phyloP scores from a whole-genome alignment of 1,140 invertebrate genomes.

The Apis florea region DNA sequence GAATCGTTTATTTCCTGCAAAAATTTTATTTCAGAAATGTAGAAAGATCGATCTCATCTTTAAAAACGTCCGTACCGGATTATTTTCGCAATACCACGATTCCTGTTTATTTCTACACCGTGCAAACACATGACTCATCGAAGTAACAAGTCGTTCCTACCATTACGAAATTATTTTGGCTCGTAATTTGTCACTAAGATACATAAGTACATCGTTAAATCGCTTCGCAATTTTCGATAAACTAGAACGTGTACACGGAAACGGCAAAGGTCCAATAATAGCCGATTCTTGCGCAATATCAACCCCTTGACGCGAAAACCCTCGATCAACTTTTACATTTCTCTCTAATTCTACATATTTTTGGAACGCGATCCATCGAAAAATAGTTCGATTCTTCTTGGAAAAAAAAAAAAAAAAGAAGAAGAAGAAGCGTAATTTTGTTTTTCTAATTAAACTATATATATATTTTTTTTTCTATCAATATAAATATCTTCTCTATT shows the following conservation, averaged over 20 bases:
- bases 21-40: background rate
- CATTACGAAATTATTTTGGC: constrained; percentile 36
- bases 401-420: no score
- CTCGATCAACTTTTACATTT: no score
- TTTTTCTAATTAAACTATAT: no score
- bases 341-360: no score
- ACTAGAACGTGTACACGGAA: background rate
- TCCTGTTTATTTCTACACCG: constrained; percentile 24
- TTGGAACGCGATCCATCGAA: no score
- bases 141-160: background rate
- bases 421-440: no score
- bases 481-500: no score
- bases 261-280: background rate
- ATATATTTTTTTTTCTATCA: no score
- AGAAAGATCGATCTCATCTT: background rate
- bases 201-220: background rate
- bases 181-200: constrained; percentile 26
- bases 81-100: background rate
- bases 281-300: no score
- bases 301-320: no score
- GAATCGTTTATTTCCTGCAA: background rate
- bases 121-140: constrained; percentile 32
- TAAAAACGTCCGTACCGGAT: background rate
- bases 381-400: no score
- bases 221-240: constrained; percentile 9